phyloP scores from a whole-genome alignment of 2,888 invertebrate genomes.

The Sinelater perroti region DNA sequence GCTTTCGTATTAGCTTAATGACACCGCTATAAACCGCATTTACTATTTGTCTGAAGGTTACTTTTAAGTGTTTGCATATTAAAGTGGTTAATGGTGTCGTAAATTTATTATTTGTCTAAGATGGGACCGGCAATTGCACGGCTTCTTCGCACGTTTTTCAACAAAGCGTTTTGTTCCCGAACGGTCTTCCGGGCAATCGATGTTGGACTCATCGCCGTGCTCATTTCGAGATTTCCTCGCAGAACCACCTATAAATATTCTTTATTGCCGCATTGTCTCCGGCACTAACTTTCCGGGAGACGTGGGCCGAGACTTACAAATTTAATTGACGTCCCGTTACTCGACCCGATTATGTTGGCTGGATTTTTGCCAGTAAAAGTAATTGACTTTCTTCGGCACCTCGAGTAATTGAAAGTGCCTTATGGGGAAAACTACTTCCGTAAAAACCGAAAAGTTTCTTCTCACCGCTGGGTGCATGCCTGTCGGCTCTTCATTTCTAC shows the following conservation, averaged over 20 bases:
- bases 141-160: constrained; percentile 1
- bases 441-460: not conserved
- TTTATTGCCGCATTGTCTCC: constrained; percentile 34
- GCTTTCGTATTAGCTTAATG: constrained; percentile 28
- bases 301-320: constrained; percentile 23
- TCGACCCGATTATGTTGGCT: constrained; percentile 14
- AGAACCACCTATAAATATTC: constrained; percentile 28
- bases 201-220: no score
- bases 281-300: constrained; percentile 7
- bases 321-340: constrained; percentile 26
- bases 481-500: not conserved
- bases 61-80: constrained; percentile 25
- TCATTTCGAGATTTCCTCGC: constrained; percentile 1
- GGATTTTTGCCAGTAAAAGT: constrained; percentile 22
- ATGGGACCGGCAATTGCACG: not conserved
- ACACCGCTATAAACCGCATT: constrained; percentile 24
- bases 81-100: constrained; percentile 23
- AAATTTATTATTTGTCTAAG: constrained; percentile 26
- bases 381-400: constrained; percentile 13
- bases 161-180: no score
- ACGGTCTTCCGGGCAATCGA: no score
- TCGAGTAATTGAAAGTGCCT: constrained; percentile 5
- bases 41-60: constrained; percentile 32
- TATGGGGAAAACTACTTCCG: not conserved
- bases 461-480: constrained; percentile 1